Conservation (phyloP, 1,140 invertebrate species). For the Protaetia brevitarsis region DNA sequence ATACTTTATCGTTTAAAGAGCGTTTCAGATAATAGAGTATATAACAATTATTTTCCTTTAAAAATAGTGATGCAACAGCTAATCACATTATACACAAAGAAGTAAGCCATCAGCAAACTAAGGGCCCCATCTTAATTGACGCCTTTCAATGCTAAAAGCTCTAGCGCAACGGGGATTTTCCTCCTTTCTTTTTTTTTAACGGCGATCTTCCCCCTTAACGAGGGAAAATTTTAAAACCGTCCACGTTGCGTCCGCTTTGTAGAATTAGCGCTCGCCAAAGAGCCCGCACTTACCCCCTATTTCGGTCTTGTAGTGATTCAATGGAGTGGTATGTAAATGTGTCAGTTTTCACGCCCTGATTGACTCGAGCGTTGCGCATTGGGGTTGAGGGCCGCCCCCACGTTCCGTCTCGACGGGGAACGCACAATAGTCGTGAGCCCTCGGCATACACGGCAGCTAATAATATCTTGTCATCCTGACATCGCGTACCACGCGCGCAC, state of each 20-base stretch:
- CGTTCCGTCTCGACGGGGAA: too few species aligned
- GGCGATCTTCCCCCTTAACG: background rate
- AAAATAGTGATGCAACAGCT: too few species aligned
- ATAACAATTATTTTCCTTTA: too few species aligned
- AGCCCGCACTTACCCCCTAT: slow-evolving; percentile 13
- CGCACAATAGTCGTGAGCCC: slow-evolving; percentile 28
- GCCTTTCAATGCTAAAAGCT: background rate
- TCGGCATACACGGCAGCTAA: slow-evolving; percentile 27
- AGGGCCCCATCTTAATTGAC: background rate
- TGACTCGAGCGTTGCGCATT: slow-evolving; percentile 42
- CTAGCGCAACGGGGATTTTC: background rate
- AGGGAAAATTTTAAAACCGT: slow-evolving; percentile 21
- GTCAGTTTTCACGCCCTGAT: slow-evolving; percentile 48
- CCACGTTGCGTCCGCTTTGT: slow-evolving; percentile 14
- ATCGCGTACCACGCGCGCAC: slow-evolving; percentile 27
- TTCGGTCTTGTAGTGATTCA: slow-evolving; percentile 36
- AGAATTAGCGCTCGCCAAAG: slow-evolving; percentile 27
- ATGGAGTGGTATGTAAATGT: slow-evolving; percentile 46
- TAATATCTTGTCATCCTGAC: slow-evolving; percentile 33
- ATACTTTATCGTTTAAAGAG: too few species aligned
- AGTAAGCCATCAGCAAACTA: background rate
- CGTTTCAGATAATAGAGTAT: too few species aligned
- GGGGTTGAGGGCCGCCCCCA: slow-evolving; percentile 32
- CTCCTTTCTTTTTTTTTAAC: slow-evolving; percentile 3
- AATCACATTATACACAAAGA: too few species aligned